Evolutionary conservation across 2,888 invertebrate species (phyloP).

Genomic region (Leptopilina drosophilae): DNA sequence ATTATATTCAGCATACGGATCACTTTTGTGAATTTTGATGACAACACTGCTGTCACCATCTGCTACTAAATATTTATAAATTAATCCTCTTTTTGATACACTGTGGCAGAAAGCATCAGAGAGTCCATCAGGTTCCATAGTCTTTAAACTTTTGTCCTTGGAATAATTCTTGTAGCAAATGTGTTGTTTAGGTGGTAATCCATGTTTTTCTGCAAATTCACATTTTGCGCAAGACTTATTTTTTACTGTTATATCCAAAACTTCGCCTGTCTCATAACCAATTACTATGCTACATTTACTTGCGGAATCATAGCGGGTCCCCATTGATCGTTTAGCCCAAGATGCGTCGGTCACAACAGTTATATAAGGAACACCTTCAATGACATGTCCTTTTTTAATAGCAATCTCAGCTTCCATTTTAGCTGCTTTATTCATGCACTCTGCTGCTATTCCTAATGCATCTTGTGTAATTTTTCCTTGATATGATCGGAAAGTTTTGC

Average conservation of each 20-base stretch:
- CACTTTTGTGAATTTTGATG: slow-evolving; percentile 57
- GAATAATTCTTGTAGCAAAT: slow-evolving; percentile 60
- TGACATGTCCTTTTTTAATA: too few species aligned
- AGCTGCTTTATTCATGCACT: too few species aligned
- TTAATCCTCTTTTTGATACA: too few species aligned
- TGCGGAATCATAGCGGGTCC: neutral
- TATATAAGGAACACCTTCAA: too few species aligned
- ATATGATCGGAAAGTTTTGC: too few species aligned
- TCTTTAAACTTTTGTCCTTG: slow-evolving; percentile 56
- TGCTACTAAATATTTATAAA: too few species aligned
- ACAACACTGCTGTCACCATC: slow-evolving; percentile 66
- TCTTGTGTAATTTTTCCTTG: too few species aligned
- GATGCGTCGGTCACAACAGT: too few species aligned
- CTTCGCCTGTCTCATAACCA: slow-evolving; percentile 53
- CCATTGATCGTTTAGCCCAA: too few species aligned
- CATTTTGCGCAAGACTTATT: slow-evolving; percentile 62
- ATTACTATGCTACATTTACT: slow-evolving; percentile 53
- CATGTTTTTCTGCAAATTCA: slow-evolving; percentile 37
- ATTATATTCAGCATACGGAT: slow-evolving; percentile 55
- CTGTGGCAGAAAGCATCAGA: neutral
- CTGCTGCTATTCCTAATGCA: too few species aligned
- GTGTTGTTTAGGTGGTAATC: slow-evolving; percentile 4
- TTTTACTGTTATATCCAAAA: slow-evolving; percentile 58
- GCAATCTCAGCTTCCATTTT: too few species aligned
- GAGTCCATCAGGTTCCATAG: slow-evolving; percentile 58